Evolutionary conservation across 2,797 vertebrate species (phyloP).

Genomic region (Adrianichthys oophorus): DNA sequence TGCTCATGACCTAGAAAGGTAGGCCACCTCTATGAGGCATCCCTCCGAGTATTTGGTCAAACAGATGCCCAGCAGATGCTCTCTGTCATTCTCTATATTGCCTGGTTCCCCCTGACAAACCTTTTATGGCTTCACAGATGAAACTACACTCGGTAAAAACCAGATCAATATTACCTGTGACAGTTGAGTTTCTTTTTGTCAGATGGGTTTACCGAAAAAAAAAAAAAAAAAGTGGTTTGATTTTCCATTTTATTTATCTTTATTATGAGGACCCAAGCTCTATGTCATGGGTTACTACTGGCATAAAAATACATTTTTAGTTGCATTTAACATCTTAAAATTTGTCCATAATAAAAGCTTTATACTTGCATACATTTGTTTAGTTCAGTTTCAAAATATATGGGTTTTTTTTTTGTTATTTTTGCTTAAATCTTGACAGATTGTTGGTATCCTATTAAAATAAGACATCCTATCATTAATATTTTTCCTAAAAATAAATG

Average conservation of each 20-base stretch:
- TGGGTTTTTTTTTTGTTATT: too few relatives aligned
- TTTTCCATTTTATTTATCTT: background rate
- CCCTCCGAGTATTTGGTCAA: conserved; percentile 61
- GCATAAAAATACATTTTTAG: too few relatives aligned
- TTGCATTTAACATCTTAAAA: too few relatives aligned
- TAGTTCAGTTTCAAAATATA: too few relatives aligned
- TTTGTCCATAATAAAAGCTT: too few relatives aligned
- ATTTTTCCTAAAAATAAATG: too few relatives aligned
- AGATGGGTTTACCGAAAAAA: background rate
- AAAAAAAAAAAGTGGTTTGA: background rate
- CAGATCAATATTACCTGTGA: conserved; percentile 34
- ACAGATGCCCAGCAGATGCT: conserved; percentile 61
- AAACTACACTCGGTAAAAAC: conserved; percentile 35
- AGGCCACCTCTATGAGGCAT: conserved; percentile 63
- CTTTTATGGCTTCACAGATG: conserved; percentile 51
- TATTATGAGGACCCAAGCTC: background rate
- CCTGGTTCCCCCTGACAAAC: conserved; percentile 50
- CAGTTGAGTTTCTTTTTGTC: conserved; percentile 15
- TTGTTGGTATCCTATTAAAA: too few relatives aligned
- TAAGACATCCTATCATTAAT: too few relatives aligned
- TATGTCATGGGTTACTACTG: too few relatives aligned
- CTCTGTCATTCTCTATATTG: conserved; percentile 64
- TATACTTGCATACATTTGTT: too few relatives aligned
- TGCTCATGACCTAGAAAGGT: conserved; percentile 46
- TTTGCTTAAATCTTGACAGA: too few relatives aligned